Evolutionary conservation across 2,888 invertebrate species (phyloP).

Genomic region (Calameuta filiformis): DNA sequence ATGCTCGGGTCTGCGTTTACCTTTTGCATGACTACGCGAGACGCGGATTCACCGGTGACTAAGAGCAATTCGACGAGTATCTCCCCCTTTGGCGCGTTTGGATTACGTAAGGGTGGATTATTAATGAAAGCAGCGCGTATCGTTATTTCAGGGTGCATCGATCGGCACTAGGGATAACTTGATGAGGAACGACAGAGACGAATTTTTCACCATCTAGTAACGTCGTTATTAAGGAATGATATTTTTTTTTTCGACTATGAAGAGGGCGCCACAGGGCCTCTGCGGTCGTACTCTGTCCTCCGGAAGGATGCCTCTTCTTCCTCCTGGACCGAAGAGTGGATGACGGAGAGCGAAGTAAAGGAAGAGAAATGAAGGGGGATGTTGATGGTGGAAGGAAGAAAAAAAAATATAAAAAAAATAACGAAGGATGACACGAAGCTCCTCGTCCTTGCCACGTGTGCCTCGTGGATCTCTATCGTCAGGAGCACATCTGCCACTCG

Average conservation of each 20-base stretch:
- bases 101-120: neutral
- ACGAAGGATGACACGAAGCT: neutral
- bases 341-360: neutral
- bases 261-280: neutral
- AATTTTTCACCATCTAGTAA: neutral
- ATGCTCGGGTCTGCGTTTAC: neutral
- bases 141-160: neutral
- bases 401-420: neutral
- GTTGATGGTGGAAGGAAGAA: neutral
- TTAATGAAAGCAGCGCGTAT: neutral
- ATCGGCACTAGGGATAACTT: neutral
- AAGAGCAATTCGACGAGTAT: neutral
- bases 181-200: neutral
- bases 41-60: neutral
- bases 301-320: neutral
- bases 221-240: neutral
- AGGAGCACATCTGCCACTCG: neutral
- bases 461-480: neutral
- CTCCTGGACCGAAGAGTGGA: neutral
- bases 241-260: neutral
- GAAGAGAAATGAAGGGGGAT: neutral
- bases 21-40: neutral
- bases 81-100: neutral
- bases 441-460: neutral
- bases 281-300: neutral